A percentile compares a stretch with the other conserved stretches of the same genome.
These are phyloP conservation scores for Phymatocera aterrima DNA, from an alignment of 2,888 invertebrate genomes.

Conservation along the genomic window DNA sequence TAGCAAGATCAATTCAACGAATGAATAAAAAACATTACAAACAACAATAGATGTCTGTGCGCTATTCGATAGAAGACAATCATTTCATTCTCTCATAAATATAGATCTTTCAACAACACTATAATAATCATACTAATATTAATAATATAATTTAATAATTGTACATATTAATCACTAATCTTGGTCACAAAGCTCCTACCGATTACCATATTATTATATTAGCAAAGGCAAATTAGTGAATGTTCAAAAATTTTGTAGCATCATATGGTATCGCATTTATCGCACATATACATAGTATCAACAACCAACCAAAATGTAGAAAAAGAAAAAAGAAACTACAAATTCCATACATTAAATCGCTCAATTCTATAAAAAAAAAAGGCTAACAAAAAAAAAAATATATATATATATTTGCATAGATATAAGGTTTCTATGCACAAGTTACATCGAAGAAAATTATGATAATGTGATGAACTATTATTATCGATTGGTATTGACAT, in stretches of 20 bases:
- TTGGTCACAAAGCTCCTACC: slow-evolving; percentile 42
- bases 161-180: slow-evolving; percentile 42
- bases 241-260: slow-evolving; percentile 36
- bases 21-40: background rate
- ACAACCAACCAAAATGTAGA: slow-evolving; percentile 22
- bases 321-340: background rate
- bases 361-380: background rate
- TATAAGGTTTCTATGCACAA: too few species aligned
- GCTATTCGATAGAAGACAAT: slow-evolving; percentile 30
- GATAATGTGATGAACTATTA: slow-evolving; percentile 13
- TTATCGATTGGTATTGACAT: slow-evolving; percentile 15
- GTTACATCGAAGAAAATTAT: too few species aligned
- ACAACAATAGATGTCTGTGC: slow-evolving; percentile 34
- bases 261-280: background rate
- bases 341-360: background rate
- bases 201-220: slow-evolving; percentile 24
- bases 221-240: slow-evolving; percentile 48
- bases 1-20: background rate
- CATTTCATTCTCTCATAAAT: slow-evolving; percentile 44
- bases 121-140: too few species aligned
- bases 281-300: background rate
- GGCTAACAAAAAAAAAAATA: too few species aligned
- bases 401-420: too few species aligned
- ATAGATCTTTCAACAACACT: slow-evolving; percentile 43
- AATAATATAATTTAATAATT: slow-evolving; percentile 29